Base-by-base conservation (phyloP, 1,140 invertebrate species). In the Ridgeia piscesae region DNA sequence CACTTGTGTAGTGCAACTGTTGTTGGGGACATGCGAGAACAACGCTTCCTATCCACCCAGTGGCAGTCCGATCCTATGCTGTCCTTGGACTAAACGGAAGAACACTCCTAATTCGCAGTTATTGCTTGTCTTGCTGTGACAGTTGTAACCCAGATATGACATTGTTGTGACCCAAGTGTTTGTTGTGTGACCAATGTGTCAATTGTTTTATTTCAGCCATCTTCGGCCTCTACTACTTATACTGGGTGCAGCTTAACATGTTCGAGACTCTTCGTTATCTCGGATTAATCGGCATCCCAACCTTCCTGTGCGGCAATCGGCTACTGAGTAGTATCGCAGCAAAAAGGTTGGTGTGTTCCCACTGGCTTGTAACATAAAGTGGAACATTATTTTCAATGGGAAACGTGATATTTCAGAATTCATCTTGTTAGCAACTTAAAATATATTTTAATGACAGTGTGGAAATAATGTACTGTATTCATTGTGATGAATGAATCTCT, bases 161-260 rank as follows among this genome's bases (percentile, higher is more conserved):
- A 50, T 77, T 31, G 2, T 21, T 77, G 42, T 42, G 42, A 42
- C 4, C 11, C 11, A 42, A 11, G 42, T 42, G 42, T 42, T 11
- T 42, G 4, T 4, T 42, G 42, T 77, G 6, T 77, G 58, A 89
- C 35, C 33, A 1, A 92, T 21, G 92, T 93, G 89, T 93, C n/a
- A 94, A 89, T 93, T 93, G 93, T 90, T 93, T 91, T n/a, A n/a
- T 95, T 94, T 50, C 96, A 97, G 98, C 97, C 91, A 98, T 99
- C 90, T 98, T 99, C 94, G 97, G 96, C 8, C 96, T 99, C 42
- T 99, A 99, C 96, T 97, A 97, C 91, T 96, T 98, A 93, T 99
- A 99, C 96, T 99, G 98, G 98, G 95, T 99, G 91, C 97, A 98
- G 95, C 96, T 99, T 92, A 97, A 99, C 94, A 99, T 99, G 99